phyloP scores from a whole-genome alignment of 1,140 invertebrate species.

The Chironomus striatipennis region DNA sequence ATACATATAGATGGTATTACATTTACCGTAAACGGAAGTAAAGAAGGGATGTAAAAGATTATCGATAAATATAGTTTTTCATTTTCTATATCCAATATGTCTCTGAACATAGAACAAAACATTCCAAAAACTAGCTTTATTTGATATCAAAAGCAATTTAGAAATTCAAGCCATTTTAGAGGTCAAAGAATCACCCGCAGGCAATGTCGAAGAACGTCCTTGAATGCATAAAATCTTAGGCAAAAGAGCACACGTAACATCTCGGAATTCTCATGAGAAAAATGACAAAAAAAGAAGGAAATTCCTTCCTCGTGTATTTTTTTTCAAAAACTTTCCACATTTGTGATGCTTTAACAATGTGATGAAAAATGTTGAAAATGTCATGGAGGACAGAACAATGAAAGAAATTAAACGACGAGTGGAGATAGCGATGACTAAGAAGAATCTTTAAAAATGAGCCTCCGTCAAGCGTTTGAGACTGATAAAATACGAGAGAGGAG shows the following conservation, averaged over 20 bases:
- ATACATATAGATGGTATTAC: no score
- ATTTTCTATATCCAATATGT: no score
- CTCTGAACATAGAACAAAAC: no score
- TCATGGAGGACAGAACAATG: constrained; percentile 1
- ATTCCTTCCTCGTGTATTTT: background rate
- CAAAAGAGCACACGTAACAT: background rate
- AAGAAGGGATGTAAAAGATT: no score
- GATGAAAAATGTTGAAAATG: constrained; percentile 16
- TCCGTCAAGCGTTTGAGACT: background rate
- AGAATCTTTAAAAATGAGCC: background rate
- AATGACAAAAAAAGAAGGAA: background rate
- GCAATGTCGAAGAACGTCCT: background rate
- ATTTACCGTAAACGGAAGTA: no score
- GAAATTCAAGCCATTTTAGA: no score
- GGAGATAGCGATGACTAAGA: background rate
- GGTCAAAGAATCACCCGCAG: no score
- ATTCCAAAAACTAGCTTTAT: no score
- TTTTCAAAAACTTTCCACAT: background rate
- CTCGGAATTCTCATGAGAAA: background rate
- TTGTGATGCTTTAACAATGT: background rate
- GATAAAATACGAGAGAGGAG: background rate
- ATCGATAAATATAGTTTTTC: no score
- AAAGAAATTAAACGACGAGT: constrained; percentile 1
- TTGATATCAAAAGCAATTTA: no score
- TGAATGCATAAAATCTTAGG: background rate